A percentile compares a stretch with the other conserved stretches of the same genome.
These are phyloP conservation scores for Cantharis rufa DNA, from an alignment of 2,888 invertebrate species.

Conservation along the genomic window DNA sequence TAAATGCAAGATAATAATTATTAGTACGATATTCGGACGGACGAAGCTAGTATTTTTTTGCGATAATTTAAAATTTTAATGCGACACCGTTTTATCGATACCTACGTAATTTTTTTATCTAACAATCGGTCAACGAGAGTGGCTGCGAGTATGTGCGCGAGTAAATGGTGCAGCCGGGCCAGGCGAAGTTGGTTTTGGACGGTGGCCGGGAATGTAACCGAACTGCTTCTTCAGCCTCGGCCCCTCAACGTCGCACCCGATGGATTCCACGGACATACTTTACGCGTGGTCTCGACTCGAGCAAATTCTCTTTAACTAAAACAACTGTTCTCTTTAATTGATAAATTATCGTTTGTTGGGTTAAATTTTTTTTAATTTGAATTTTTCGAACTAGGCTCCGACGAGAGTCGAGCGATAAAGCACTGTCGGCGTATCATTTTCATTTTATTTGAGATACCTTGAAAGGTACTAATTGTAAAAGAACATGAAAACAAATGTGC, in stretches of 20 bases:
- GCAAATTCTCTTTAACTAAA: constrained; percentile 35
- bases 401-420: neutral
- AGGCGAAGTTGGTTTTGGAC: constrained; percentile 31
- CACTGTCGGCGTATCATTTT: neutral
- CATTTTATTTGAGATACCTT: neutral
- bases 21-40: neutral
- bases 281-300: constrained; percentile 37
- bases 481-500: constrained; percentile 22
- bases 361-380: neutral
- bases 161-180: constrained; percentile 34
- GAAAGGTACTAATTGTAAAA: constrained; percentile 24
- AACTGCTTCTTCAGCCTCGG: constrained; percentile 44
- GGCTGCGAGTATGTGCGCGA: constrained; percentile 15
- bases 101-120: constrained; percentile 9
- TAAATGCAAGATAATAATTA: neutral
- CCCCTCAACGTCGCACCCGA: constrained; percentile 40
- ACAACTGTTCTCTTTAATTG: constrained; percentile 21
- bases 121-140: constrained; percentile 5
- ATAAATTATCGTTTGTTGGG: neutral
- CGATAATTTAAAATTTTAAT: neutral
- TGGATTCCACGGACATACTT: constrained; percentile 43
- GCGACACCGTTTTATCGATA: constrained; percentile 5
- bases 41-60: neutral
- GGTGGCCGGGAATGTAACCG: constrained; percentile 45
- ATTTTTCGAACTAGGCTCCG: neutral